A percentile compares a stretch with the other conserved stretches of the same genome.
Conservation (phyloP, 2,797 vertebrate species). For the Mionectes olivaceus region DNA sequence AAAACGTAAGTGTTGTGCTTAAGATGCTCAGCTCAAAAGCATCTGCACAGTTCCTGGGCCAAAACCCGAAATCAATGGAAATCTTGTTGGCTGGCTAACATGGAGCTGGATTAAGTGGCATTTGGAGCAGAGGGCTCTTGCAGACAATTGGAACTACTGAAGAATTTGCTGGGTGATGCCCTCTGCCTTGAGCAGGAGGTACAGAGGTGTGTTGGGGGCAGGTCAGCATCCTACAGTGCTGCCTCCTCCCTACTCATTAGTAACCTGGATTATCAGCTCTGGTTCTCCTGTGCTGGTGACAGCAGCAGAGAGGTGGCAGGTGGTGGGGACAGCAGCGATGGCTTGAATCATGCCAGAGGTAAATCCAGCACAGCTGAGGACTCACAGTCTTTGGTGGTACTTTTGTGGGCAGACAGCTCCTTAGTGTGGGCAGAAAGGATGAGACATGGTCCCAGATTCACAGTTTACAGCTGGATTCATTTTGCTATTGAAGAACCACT, state of each 20-base stretch:
- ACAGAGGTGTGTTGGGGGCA: fast-evolving
- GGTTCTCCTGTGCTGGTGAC: not conserved
- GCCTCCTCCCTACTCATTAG: not conserved
- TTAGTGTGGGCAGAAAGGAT: not conserved
- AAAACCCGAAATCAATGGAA: not conserved
- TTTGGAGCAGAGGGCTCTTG: not conserved
- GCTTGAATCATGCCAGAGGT: not conserved
- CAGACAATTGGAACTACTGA: not conserved
- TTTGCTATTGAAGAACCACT: not conserved
- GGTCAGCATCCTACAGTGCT: not conserved
- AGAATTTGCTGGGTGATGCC: not conserved
- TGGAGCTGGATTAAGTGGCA: not conserved
- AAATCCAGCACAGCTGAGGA: not conserved
- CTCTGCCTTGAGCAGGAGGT: not conserved
- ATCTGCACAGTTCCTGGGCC: not conserved
- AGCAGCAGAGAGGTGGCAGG: not conserved
- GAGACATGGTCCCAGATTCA: not conserved
- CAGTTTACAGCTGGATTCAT: not conserved
- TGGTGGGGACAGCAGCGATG: fast-evolving
- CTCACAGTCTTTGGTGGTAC: not conserved
- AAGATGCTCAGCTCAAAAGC: constrained; percentile 19
- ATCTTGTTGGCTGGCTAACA: not conserved
- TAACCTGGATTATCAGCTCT: not conserved
- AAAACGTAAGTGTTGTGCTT: not conserved
- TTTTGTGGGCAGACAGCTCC: not conserved